A percentile compares a stretch with the other conserved stretches of the same genome.
Conservation (phyloP, 2,797 vertebrate genomes). For the Anas acuta region DNA sequence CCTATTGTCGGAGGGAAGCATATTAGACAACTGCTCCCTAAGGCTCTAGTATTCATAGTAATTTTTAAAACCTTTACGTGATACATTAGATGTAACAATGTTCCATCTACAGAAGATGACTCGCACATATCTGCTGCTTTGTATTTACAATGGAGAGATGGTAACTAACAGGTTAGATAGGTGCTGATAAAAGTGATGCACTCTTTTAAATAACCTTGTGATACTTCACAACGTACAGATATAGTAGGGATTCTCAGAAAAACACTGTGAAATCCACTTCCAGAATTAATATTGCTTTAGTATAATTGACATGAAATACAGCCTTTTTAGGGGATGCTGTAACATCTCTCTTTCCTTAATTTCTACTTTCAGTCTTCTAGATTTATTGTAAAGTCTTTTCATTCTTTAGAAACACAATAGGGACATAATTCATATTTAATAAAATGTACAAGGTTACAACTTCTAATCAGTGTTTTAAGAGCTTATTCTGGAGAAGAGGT, state of each 20-base stretch:
- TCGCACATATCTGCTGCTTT: background rate
- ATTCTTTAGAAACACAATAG: background rate
- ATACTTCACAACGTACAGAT: background rate
- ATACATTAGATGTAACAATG: constrained; percentile 35
- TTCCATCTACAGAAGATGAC: background rate
- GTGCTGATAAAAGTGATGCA: background rate
- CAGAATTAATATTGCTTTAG: background rate
- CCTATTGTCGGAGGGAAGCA: background rate
- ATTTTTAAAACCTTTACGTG: constrained; percentile 62
- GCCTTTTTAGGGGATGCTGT: background rate
- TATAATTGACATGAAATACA: background rate
- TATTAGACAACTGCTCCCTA: constrained; percentile 52
- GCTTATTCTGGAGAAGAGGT: constrained; percentile 1
- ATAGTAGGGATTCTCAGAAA: background rate
- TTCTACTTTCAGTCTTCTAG: background rate
- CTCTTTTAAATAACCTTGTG: background rate
- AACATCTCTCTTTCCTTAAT: background rate
- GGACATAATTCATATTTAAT: background rate
- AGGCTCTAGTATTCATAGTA: constrained; percentile 41
- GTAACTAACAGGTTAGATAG: background rate
- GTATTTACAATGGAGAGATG: constrained; percentile 3
- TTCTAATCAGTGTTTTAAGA: constrained; percentile 15
- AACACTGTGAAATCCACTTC: background rate
- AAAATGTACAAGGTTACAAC: background rate
- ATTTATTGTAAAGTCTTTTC: background rate